A percentile compares a stretch with the other conserved stretches of the same genome.
These are phyloP conservation scores for Masnerella sp. DNA, from an alignment of 2,888 invertebrate species.

Conservation along the genomic window DNA sequence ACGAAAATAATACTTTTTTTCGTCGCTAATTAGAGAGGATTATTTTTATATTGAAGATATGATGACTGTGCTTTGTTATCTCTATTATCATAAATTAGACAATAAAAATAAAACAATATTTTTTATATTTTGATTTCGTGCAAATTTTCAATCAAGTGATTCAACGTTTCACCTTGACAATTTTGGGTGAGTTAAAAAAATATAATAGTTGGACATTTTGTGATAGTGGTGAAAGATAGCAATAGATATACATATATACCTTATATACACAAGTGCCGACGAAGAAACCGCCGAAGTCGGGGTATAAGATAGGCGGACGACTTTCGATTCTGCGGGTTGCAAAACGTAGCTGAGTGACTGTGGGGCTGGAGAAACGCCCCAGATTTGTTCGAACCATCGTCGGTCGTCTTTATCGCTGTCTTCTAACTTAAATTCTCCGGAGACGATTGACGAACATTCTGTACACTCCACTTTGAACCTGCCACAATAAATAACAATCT, in stretches of 20 bases:
- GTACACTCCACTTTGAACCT: conserved; percentile 72
- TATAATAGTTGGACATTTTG: too few species aligned
- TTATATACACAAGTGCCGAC: conserved; percentile 73
- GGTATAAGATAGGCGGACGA: conserved; percentile 70
- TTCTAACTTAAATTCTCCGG: conserved; percentile 73
- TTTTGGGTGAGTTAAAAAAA: too few species aligned
- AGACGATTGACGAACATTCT: conserved; percentile 69
- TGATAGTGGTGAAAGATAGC: too few species aligned
- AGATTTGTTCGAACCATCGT: conserved; percentile 69
- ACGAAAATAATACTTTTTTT: too few species aligned
- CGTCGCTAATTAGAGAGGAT: too few species aligned
- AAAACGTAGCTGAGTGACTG: conserved; percentile 71
- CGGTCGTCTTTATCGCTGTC: conserved; percentile 62
- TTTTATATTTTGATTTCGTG: too few species aligned
- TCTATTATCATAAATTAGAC: too few species aligned
- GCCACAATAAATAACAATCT: conserved; percentile 1
- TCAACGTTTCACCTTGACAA: too few species aligned
- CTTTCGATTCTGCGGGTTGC: conserved; percentile 69
- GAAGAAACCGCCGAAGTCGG: conserved; percentile 69
- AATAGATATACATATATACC: conserved; percentile 59
- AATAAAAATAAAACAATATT: too few species aligned
- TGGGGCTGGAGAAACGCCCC: conserved; percentile 66
- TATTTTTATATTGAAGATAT: too few species aligned
- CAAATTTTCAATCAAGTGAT: too few species aligned
- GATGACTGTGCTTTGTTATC: too few species aligned